Evolutionary conservation across 2,797 vertebrate species (phyloP).

Genomic region (Xyrichtys novacula): DNA sequence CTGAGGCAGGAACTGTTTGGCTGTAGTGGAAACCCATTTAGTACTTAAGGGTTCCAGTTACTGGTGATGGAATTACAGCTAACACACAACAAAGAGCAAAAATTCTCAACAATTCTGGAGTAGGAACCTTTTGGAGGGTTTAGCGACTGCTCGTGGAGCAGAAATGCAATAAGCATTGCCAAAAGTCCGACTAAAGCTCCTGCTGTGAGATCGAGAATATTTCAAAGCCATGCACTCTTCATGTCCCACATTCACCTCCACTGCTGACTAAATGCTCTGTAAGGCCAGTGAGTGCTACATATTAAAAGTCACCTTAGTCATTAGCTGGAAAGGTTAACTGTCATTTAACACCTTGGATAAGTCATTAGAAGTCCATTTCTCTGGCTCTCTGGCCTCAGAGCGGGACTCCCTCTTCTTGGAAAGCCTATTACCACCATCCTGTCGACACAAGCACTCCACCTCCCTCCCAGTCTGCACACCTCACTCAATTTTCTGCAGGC

Average conservation of each 20-base stretch:
- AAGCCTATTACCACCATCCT: slow-evolving; percentile 70
- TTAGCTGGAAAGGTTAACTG: slow-evolving; percentile 73
- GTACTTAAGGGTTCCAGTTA: no score
- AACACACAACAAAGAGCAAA: no score
- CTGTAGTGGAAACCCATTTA: no score
- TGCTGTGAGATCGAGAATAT: slow-evolving; percentile 20
- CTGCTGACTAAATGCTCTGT: slow-evolving; percentile 54
- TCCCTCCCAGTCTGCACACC: slow-evolving; percentile 51
- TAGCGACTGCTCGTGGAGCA: neutral
- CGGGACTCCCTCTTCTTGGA: slow-evolving; percentile 47
- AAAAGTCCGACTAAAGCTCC: neutral
- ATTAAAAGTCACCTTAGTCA: slow-evolving; percentile 68
- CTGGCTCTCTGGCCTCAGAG: slow-evolving; percentile 46
- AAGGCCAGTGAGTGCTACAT: slow-evolving; percentile 38
- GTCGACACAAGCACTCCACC: slow-evolving; percentile 47
- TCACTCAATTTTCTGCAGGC: slow-evolving; percentile 84
- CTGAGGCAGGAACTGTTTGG: no score
- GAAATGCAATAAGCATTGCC: no score
- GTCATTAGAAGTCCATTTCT: slow-evolving; percentile 69
- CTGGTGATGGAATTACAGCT: no score
- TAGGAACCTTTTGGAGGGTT: neutral
- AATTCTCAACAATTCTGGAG: no score
- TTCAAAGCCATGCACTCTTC: slow-evolving; percentile 67
- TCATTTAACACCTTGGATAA: slow-evolving; percentile 66
- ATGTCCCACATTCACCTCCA: slow-evolving; percentile 66